These are phyloP conservation scores for Saxicola maurus DNA, from an alignment of 2,797 vertebrate genomes.

Conservation along the genomic window DNA sequence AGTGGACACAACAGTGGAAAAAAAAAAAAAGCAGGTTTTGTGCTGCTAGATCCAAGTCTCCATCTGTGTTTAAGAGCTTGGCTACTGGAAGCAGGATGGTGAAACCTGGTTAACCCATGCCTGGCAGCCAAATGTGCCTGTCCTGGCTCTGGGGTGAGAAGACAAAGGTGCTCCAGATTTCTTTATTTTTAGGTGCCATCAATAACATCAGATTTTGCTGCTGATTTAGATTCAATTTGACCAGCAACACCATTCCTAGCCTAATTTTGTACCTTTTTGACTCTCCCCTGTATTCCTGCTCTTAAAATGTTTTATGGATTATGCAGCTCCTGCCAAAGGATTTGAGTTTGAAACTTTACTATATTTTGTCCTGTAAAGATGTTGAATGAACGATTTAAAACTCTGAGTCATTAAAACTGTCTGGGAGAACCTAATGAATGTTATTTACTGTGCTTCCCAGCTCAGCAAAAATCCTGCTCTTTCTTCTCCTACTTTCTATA, in stretches of 20 bases:
- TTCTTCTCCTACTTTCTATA: slow-evolving; percentile 14
- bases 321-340: slow-evolving; percentile 13
- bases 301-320: slow-evolving; percentile 28
- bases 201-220: not conserved
- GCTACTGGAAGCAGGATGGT: not conserved
- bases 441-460: slow-evolving; percentile 35
- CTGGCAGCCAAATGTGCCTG: not conserved
- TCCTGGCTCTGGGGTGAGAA: not conserved
- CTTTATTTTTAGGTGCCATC: not conserved
- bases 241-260: not conserved
- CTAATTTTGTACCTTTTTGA: not conserved
- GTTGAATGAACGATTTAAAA: slow-evolving; percentile 42
- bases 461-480: slow-evolving; percentile 12
- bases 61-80: not conserved
- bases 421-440: slow-evolving; percentile 38
- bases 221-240: slow-evolving; percentile 1
- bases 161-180: not conserved
- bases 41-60: not conserved
- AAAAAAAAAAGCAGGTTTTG: not conserved
- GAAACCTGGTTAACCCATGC: not conserved
- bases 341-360: slow-evolving; percentile 11
- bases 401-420: slow-evolving; percentile 45
- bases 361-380: not conserved
- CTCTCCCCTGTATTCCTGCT: not conserved
- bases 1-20: not conserved